phyloP scores from a whole-genome alignment of 2,797 vertebrate species.

The Chromis chromis region DNA sequence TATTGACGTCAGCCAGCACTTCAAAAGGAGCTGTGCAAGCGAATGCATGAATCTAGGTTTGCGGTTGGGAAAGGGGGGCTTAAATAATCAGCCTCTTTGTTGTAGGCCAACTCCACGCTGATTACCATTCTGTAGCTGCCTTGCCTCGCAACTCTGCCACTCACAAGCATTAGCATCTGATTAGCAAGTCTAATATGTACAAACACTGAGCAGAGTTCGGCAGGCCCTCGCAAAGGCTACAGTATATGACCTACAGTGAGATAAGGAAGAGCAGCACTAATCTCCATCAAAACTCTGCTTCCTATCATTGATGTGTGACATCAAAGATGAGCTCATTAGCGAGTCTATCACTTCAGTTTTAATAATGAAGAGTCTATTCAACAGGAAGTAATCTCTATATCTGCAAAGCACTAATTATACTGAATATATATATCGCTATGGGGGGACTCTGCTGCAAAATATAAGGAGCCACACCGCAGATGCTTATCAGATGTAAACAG shows the following conservation, averaged over 20 bases:
- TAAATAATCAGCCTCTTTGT: constrained; percentile 81
- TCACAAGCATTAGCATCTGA: constrained; percentile 81
- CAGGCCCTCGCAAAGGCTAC: constrained; percentile 43
- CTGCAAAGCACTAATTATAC: constrained; percentile 45
- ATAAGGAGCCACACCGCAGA: constrained; percentile 25
- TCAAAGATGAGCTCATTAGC: constrained; percentile 52
- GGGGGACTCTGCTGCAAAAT: constrained; percentile 22
- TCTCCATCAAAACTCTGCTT: constrained; percentile 61
- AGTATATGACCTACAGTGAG: constrained; percentile 30
- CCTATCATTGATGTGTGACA: constrained; percentile 31
- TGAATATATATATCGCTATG: constrained; percentile 31
- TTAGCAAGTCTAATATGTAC: constrained; percentile 83
- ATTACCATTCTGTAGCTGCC: constrained; percentile 80
- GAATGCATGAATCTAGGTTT: constrained; percentile 53
- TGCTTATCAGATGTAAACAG: constrained; percentile 52
- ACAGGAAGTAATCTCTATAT: constrained; percentile 42
- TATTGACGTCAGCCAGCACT: constrained; percentile 45
- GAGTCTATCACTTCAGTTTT: constrained; percentile 34
- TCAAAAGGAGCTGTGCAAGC: constrained; percentile 47
- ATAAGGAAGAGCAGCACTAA: constrained; percentile 27
- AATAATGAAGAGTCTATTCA: constrained; percentile 41
- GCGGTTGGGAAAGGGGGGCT: constrained; percentile 42
- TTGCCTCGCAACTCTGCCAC: constrained; percentile 62
- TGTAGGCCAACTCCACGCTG: constrained; percentile 66
- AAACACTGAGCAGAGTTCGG: constrained; percentile 62